These are phyloP conservation scores for Chionis minor DNA, from an alignment of 2,113 vertebrate species.

Conservation along the genomic window DNA sequence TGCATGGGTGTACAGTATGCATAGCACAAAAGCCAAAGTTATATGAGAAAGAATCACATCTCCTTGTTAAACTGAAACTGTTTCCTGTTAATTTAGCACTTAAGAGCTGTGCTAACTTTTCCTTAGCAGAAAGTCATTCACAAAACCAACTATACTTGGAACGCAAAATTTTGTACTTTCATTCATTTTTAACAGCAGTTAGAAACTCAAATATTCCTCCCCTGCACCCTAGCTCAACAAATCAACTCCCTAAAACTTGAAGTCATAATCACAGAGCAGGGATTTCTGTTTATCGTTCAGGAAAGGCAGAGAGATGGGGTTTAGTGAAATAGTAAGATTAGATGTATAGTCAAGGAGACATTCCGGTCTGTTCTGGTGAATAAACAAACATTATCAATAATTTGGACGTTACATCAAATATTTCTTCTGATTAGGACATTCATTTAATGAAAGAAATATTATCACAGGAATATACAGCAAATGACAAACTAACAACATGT, in stretches of 20 bases:
- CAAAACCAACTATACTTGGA: neutral
- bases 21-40: neutral
- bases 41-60: neutral
- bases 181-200: neutral
- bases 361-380: neutral
- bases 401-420: neutral
- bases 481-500: neutral
- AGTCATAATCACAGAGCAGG: neutral
- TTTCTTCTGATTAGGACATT: neutral
- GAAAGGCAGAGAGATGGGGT: neutral
- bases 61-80: neutral
- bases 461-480: neutral
- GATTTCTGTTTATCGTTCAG: neutral
- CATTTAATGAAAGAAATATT: neutral
- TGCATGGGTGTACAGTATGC: fast-evolving
- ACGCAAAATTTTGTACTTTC: neutral
- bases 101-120: neutral
- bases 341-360: neutral
- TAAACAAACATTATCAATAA: neutral
- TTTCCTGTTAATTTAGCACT: neutral
- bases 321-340: neutral
- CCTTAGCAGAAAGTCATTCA: neutral
- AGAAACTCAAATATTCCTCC: neutral
- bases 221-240: neutral
- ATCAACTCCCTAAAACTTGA: neutral